Evolutionary conservation across 2,797 vertebrate genomes (phyloP).

Genomic region (Rallus crepitans): DNA sequence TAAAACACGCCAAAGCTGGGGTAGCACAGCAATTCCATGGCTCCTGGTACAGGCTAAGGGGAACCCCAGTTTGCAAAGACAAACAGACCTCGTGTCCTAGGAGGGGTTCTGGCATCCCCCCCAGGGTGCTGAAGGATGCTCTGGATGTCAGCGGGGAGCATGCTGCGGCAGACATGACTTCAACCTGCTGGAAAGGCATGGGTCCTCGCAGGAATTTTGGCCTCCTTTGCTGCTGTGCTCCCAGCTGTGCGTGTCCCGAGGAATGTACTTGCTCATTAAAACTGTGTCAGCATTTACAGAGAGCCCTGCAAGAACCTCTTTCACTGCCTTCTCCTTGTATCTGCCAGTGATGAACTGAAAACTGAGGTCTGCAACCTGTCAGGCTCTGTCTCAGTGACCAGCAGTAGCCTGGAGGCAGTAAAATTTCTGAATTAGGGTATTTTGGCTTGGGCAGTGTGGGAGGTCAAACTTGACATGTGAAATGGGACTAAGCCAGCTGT

Average conservation of each 20-base stretch:
- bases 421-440: not conserved
- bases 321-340: not conserved
- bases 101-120: not conserved
- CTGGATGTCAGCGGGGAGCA: not conserved
- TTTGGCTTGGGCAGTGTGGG: not conserved
- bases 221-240: not conserved
- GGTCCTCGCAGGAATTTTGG: conserved; percentile 19
- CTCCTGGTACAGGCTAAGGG: not conserved
- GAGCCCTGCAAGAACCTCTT: not conserved
- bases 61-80: not conserved
- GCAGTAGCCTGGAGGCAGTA: not conserved
- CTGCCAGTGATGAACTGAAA: not conserved
- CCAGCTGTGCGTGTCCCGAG: not conserved
- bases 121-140: not conserved
- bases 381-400: not conserved
- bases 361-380: not conserved
- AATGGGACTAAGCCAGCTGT: not conserved
- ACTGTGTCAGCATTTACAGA: not conserved
- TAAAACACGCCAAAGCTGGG: fast-evolving
- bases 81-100: not conserved
- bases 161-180: not conserved
- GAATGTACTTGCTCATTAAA: conserved; percentile 50
- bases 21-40: not conserved
- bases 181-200: not conserved
- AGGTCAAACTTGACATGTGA: not conserved